Evolutionary conservation across 2,888 invertebrate genomes (phyloP), one percentile per base, ranked within the genome.

Genomic region (Drosophila infuscata): DNA sequence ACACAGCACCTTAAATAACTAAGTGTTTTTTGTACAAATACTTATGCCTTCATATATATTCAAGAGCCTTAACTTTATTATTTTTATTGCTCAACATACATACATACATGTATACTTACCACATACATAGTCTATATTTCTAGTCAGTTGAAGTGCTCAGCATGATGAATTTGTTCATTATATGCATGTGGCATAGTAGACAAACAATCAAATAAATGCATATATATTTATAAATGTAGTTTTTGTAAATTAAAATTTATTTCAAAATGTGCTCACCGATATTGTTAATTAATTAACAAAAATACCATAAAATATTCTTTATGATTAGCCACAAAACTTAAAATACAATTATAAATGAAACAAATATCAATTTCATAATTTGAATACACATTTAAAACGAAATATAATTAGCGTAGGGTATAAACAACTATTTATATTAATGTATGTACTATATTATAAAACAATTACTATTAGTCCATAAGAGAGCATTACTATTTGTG

Each of bases 231-330:
- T 36, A 51, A 38, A 66, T 57, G 36, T 64, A 65, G 36, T 63
- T 35, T 66, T 56, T 64, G 63, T 79, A 75, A 64, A 64, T 61
- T 63, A 64, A 48, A 70, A 71, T 73, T 71, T 64, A 69, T 69
- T 65, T 68, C 30, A 78, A 70, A 81, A 81, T 74, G 76, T 90
- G 81, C 86, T 86, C 86, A 86, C 86, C 86, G 86, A 86, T 86
- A 83, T 86, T 86, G 74, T 90, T 87, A 81, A 69, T 62, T 38
- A 41, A 43, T 35, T 38, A 52, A 20, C 15, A 20, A 20, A 20
- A 49, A 9, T 4, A 20, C 8, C 46, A 32, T 32, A 38, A 33
- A 58, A 7, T 11, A 36, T 53, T 53, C 53, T 69, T n/a, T 53
- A 38, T 33, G 9, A n/a, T 36, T 70, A 30, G n/a, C 8, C 12